Conservation (phyloP, 1,140 invertebrate genomes). For the Batillaria attramentaria region DNA sequence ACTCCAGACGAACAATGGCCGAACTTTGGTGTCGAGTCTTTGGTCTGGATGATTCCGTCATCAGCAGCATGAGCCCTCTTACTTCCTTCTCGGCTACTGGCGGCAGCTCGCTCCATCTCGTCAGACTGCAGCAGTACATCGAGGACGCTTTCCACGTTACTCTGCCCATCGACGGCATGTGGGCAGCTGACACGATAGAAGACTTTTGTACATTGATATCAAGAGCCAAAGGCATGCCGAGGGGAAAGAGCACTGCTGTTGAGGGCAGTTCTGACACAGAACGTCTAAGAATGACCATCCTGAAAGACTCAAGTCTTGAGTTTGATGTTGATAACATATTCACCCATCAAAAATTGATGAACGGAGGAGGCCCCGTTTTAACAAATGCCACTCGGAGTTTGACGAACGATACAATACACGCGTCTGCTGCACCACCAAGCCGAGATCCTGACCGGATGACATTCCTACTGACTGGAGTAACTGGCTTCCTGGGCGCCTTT, state of each 20-base stretch:
- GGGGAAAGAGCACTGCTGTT: conserved; percentile 13
- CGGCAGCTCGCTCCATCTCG: conserved; percentile 54
- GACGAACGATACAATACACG: too few species aligned
- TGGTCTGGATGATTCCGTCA: conserved; percentile 39
- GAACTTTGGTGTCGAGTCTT: conserved; percentile 49
- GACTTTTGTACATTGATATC: conserved; percentile 51
- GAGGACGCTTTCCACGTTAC: conserved; percentile 44
- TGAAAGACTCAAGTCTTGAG: conserved; percentile 42
- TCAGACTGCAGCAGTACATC: conserved; percentile 45
- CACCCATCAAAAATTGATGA: too few species aligned
- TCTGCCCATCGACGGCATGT: conserved; percentile 53
- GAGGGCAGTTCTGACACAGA: too few species aligned
- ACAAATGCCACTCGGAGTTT: too few species aligned
- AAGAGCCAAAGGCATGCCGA: conserved; percentile 33
- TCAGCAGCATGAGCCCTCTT: conserved; percentile 44
- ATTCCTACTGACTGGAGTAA: conserved; percentile 53
- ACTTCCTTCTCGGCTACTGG: conserved; percentile 54
- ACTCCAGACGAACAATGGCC: conserved; percentile 46
- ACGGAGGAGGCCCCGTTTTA: too few species aligned
- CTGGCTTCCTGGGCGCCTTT: conserved; percentile 55
- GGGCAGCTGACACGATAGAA: conserved; percentile 53
- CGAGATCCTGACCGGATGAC: too few species aligned
- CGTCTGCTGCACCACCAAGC: too few species aligned
- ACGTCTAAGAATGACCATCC: too few species aligned
- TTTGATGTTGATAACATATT: too few species aligned